phyloP scores from a whole-genome alignment of 2,888 invertebrate genomes.

The Criorhina ranunculi region DNA sequence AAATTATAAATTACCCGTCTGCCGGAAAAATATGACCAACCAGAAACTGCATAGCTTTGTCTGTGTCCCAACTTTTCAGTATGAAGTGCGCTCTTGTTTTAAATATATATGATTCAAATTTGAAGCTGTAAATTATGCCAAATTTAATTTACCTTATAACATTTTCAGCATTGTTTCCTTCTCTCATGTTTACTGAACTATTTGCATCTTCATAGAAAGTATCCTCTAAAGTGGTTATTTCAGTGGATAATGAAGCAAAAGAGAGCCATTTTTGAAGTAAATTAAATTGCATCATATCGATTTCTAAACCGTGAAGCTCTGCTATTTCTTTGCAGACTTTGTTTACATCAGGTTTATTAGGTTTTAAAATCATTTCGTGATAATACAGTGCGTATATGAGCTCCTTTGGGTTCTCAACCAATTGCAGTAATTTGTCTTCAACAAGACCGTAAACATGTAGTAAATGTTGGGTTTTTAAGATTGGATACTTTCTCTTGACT shows the following conservation, averaged over 20 bases:
- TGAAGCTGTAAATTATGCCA: background rate
- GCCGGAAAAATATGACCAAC: constrained; percentile 82
- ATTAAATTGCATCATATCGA: constrained; percentile 81
- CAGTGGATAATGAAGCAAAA: constrained; percentile 79
- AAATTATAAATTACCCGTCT: constrained; percentile 80
- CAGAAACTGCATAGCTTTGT: constrained; percentile 82
- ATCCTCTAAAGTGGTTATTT: constrained; percentile 82
- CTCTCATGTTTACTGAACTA: constrained; percentile 73
- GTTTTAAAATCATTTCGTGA: constrained; percentile 82
- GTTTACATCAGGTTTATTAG: constrained; percentile 83
- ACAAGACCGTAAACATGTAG: constrained; percentile 82
- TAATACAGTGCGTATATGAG: constrained; percentile 82
- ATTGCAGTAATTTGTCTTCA: constrained; percentile 82
- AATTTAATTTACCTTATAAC: constrained; percentile 79
- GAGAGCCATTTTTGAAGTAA: constrained; percentile 83
- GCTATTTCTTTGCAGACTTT: constrained; percentile 82
- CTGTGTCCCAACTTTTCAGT: constrained; percentile 82
- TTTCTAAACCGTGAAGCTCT: constrained; percentile 80
- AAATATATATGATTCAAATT: constrained; percentile 18
- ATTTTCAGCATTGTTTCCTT: constrained; percentile 80
- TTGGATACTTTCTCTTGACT: constrained; percentile 83
- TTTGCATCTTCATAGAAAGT: constrained; percentile 83
- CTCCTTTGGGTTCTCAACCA: constrained; percentile 82
- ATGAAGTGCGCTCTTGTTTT: constrained; percentile 82
- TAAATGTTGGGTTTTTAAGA: constrained; percentile 83